Base-by-base conservation (phyloP, 2,113 vertebrate genomes). In the Lonchura striata region DNA sequence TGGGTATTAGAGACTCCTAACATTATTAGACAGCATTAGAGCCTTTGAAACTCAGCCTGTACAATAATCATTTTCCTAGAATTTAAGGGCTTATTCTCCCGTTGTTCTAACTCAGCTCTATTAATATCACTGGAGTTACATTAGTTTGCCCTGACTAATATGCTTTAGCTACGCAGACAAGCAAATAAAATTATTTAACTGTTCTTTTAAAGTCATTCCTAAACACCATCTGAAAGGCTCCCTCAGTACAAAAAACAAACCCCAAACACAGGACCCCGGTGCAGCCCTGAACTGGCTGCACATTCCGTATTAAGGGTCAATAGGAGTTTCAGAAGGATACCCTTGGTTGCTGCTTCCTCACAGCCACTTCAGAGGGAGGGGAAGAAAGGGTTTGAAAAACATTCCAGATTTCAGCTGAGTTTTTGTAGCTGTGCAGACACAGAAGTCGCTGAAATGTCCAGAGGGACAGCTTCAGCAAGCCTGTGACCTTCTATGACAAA, bases 401-500 rank as follows among this genome's bases (percentile, higher is more conserved):
- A 87, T 94, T 92, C 78, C 92, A 54, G 41, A 75, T 94, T 75
- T 84, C 64, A 75, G 85, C 35, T 2, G 61, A 60, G 53, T 69
- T 96, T 68, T 84, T 90, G 60, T 91, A 65, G 86, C 86, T 79
- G 35, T 89, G 74, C 82, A 92, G 78, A 82, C 53, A n/a, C 61
- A 76, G 50, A 44, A 88, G 80, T 60, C 3, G 5, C 83, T 76
- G 69, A 52, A 72, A 89, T 63, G 59, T 89, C 88, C 4, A 0
- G 25, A 95, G 78, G 87, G 89, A 93, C 78, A 96, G 92, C 37
- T 61, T 64, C 47, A 86, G 66, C 66, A 76, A 91, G 77, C 16
- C 54, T 57, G 33, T 94, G 92, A 95, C 95, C 90, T 95, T 91
- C 68, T 49, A 2, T 60, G 90, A 97, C 70, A 96, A 90, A 92